These are phyloP conservation scores for Agapornis canus DNA, from an alignment of 2,797 vertebrate genomes.

Conservation along the genomic window DNA sequence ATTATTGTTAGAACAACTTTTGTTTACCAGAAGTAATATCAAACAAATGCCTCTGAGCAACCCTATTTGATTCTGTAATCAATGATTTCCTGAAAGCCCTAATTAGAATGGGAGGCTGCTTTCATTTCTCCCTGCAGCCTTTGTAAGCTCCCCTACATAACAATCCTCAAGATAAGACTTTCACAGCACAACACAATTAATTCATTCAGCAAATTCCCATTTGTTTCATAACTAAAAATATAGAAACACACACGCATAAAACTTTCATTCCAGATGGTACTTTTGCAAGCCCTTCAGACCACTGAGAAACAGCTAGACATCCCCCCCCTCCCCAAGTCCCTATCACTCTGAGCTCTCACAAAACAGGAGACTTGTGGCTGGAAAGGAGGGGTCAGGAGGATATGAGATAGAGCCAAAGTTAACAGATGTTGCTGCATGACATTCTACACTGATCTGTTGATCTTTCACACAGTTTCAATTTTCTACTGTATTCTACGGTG, in stretches of 20 bases:
- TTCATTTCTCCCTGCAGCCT: constrained; percentile 39
- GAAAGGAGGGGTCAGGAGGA: constrained; percentile 34
- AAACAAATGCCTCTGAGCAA: constrained; percentile 24
- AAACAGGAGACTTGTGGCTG: constrained; percentile 39
- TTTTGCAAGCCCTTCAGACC: constrained; percentile 27
- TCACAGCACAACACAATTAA: constrained; percentile 36
- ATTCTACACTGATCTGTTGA: constrained; percentile 66
- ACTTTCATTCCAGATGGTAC: constrained; percentile 20
- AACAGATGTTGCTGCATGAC: constrained; percentile 68
- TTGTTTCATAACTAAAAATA: constrained; percentile 48
- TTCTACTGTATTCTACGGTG: constrained; percentile 62
- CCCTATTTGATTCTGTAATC: constrained; percentile 31
- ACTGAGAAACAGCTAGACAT: not conserved
- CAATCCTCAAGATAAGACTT: constrained; percentile 1
- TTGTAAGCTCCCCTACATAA: not conserved
- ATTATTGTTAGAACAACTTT: constrained; percentile 15
- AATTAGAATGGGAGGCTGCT: constrained; percentile 36
- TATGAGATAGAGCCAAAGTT: constrained; percentile 52
- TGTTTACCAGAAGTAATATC: constrained; percentile 41
- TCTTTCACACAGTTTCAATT: constrained; percentile 73
- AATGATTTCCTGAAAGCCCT: constrained; percentile 56
- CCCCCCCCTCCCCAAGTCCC: not conserved
- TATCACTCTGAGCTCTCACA: constrained; percentile 17
- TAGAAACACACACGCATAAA: not conserved
- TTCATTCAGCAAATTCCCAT: constrained; percentile 52